Base-by-base conservation (phyloP, 92 coral and sea anemone genomes). In the Ricordea florida region DNA sequence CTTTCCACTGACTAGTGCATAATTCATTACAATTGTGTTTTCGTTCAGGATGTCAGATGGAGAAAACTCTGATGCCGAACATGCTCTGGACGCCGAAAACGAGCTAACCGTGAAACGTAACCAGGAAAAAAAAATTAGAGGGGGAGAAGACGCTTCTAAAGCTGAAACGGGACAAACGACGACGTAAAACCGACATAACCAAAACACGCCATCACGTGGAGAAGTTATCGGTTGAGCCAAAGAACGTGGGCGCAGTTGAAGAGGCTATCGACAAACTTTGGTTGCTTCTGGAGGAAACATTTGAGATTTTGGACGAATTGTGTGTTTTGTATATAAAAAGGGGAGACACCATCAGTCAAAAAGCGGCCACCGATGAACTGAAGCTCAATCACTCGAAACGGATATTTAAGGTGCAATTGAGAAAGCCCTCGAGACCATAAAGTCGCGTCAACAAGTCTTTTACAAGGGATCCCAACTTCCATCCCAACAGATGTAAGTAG, bases 361-460 rank as follows among this genome's bases (percentile, higher is more conserved):
- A 59, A 13, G 43, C 67, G 2, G 57, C 49, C 0, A 57, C 58
- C 17, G 23, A 79, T 37, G 55, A n/a, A n/a, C n/a, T n/a, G n/a
- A 79, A 68, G 46, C 47, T 0, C 49, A 79, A 43, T 24, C 47
- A 11, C 57, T 68, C 0, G 78, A 79, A 60, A 43, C 33, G 67
- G 62, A 79, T 44, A 67, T 79, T 67, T 78, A 78, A 29, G 35
- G 23, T 37, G 78, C 74, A 1, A 78, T 66, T 18, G 70, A 78
- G 40, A 34, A 45, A 15, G 72, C 65, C 18, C 77, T 57, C 50
- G 75, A 69, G 42, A 48, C 63, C 36, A 13, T 67, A 10, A 67
- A 79, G 36, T 15, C 52, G 23, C 24, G 37, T 14, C 52, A 0
- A 21, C 0, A 10, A 29, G 62, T 15, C 38, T 41, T 56, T 1